Evolutionary conservation across 2,888 invertebrate species (phyloP), one percentile per base, ranked within the genome.

Genomic region (Nemotelus nigrinus): DNA sequence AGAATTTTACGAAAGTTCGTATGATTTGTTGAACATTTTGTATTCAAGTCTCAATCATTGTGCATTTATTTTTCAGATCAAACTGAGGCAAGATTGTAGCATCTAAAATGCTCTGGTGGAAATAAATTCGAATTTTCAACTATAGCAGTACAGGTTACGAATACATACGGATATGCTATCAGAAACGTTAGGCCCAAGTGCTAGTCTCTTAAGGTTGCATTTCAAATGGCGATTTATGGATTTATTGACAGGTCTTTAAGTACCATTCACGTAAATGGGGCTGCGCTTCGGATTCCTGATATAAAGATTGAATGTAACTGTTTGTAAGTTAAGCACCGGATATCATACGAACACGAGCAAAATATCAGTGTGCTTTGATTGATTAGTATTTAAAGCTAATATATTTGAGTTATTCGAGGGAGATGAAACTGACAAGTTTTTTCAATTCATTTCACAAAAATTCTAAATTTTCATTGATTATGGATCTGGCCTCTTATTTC

Each of bases 211-310:
- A 3, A 39, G 75, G 53, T 65, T n/a, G 45, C 50, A n/a, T 77
- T 70, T 58, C 68, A 77, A 77, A 77, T 77, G 77, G 63, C 47
- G 43, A 45, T 77, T 77, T 77, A 77, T 77, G 77, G 70, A 77
- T 77, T 77, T 77, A 77, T 77, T 77, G 77, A 77, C 77, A 77
- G 77, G 43, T 77, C 70, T 77, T 77, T 77, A 77, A 77, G 44
- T 74, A 39, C 39, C 50, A n/a, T 50, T 39, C 8, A 5, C 39
- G 39, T 10, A 39, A 50, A 25, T 58, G 58, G 58, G 58, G n/a
- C 58, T 39, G 58, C 25, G 25, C 25, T 25, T 25, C 25, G 25
- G 25, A 25, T 25, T 25, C 25, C 25, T 25, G 25, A 25, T 25
- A 25, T 25, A 25, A 25, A 25, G 25, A 25, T 25, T 25, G 25